Evolutionary conservation across 2,888 invertebrate species (phyloP), one percentile per base, ranked within the genome.

Genomic region (Athetis lepigone): DNA sequence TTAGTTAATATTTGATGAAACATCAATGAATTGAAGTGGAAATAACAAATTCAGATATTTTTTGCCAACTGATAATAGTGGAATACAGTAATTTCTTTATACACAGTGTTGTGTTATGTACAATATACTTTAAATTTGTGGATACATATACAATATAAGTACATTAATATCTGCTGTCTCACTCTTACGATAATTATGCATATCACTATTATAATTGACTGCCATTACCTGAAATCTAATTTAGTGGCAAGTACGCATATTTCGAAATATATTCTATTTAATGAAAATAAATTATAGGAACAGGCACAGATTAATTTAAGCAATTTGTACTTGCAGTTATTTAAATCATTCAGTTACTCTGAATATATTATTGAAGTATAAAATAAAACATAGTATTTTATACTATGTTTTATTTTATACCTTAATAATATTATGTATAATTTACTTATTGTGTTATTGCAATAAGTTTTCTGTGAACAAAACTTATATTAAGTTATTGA

Each of bases 391-490:
- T n/a, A n/a, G n/a, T n/a, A n/a, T n/a, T n/a, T n/a, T n/a, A n/a
- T n/a, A n/a, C n/a, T n/a, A n/a, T n/a, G n/a, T n/a, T n/a, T n/a
- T n/a, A n/a, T n/a, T n/a, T n/a, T n/a, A n/a, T n/a, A n/a, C n/a
- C n/a, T n/a, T n/a, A n/a, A n/a, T n/a, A n/a, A n/a, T n/a, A n/a
- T n/a, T 33, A 13, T 13, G 8, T 13, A 62, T 25, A 63, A 25
- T 25, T n/a, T 33, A 25, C 46, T 33, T 29, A 40, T 46, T 54
- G 21, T 18, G 21, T 18, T 18, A 47, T 27, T 46, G 54, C 54
- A 40, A n/a, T n/a, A n/a, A n/a, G 39, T 54, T 54, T 42, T 64
- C 40, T 64, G 64, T 42, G 65, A 36, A n/a, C 47, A 11, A 39
- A 8, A 25, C 16, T 23, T 39, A 8, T 40, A 18, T 42, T 9